Evolutionary conservation across 2,797 vertebrate genomes (phyloP).

Genomic region (Xenentodon cancila): DNA sequence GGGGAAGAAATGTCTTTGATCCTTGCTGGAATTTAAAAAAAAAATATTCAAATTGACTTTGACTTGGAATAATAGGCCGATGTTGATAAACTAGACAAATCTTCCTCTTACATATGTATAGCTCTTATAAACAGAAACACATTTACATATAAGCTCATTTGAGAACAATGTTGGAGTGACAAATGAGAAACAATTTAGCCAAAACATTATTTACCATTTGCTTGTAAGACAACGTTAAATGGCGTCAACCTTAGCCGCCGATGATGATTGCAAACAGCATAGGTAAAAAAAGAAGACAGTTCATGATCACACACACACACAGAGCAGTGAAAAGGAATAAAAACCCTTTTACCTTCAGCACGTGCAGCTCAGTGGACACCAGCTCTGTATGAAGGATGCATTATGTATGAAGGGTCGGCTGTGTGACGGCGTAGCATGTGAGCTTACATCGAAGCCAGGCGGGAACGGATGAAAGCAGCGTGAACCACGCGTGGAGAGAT

Average conservation of each 20-base stretch:
- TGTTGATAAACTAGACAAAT: too few relatives aligned
- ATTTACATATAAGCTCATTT: background rate
- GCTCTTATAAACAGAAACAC: background rate
- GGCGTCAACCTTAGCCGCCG: background rate
- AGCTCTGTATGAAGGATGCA: slow-evolving; percentile 60
- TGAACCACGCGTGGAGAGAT: slow-evolving; percentile 20
- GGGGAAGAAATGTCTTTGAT: slow-evolving; percentile 73
- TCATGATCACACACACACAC: slow-evolving; percentile 45
- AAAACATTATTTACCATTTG: background rate
- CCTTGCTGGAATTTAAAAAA: slow-evolving; percentile 27
- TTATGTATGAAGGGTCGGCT: slow-evolving; percentile 60
- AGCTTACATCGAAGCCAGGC: slow-evolving; percentile 27
- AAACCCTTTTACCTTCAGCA: slow-evolving; percentile 32
- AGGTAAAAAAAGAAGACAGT: slow-evolving; percentile 30
- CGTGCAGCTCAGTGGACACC: slow-evolving; percentile 57
- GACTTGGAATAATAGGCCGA: background rate
- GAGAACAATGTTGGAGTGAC: background rate
- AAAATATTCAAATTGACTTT: slow-evolving; percentile 39
- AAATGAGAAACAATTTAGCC: background rate
- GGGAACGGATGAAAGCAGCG: slow-evolving; percentile 32
- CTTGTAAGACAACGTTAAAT: background rate
- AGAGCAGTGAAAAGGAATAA: slow-evolving; percentile 18
- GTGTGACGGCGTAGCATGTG: slow-evolving; percentile 44
- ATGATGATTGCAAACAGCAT: slow-evolving; percentile 31
- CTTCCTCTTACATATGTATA: background rate